A percentile compares a stretch with the other conserved stretches of the same genome.
Evolutionary conservation across 2,888 invertebrate genomes (phyloP).

Genomic region (Heliconius charithonia): DNA sequence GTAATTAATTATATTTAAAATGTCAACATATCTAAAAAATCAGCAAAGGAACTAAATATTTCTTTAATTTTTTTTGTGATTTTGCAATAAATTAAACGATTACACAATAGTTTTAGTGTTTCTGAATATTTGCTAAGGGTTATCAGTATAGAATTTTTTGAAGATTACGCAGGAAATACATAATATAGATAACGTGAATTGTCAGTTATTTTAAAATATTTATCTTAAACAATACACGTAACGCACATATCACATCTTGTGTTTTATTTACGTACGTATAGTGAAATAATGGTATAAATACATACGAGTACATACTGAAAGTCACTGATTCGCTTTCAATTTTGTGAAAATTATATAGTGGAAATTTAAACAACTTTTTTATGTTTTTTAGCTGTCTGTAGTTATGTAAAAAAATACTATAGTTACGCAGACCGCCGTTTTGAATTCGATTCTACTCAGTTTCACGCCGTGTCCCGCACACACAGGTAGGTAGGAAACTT

Average conservation of each 20-base stretch:
- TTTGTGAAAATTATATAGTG: not conserved
- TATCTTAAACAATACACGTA: conserved; percentile 2
- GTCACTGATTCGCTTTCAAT: not conserved
- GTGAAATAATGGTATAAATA: not conserved
- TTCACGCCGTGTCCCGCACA: too few relatives aligned
- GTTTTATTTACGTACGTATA: not conserved
- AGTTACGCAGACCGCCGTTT: too few relatives aligned
- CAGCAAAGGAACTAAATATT: not conserved
- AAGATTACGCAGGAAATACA: not conserved
- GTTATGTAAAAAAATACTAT: too few relatives aligned
- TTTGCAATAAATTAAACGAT: not conserved
- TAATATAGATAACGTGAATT: not conserved
- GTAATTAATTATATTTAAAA: too few relatives aligned
- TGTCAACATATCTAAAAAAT: not conserved
- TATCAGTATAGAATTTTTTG: conserved; percentile 14
- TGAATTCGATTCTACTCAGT: too few relatives aligned
- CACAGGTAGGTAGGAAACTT: too few relatives aligned
- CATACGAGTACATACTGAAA: not conserved
- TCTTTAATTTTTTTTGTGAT: not conserved
- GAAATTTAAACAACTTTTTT: not conserved
- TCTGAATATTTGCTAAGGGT: conserved; percentile 8
- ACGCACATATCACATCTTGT: not conserved
- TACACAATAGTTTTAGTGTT: not conserved
- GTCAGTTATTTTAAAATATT: conserved; percentile 15
- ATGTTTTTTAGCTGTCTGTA: too few relatives aligned